Evolutionary conservation across 2,888 invertebrate species (phyloP), one percentile per base, ranked within the genome.

Genomic region (Cephus pygmeus): DNA sequence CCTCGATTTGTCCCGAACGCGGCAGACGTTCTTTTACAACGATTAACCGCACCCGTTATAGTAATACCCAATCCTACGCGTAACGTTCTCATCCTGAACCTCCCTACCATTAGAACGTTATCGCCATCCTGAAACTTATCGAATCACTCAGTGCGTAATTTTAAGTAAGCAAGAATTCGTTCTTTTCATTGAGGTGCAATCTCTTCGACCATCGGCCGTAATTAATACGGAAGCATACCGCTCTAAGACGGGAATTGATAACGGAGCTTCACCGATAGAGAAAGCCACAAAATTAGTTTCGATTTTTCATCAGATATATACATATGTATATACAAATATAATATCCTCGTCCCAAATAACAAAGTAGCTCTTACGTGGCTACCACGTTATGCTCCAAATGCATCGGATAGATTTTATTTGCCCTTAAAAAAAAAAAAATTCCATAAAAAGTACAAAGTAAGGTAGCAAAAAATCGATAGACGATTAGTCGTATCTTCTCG

Each of bases 381-480:
- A 56, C 23, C 40, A 40, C 40, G 15, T 23, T 6, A 23, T 56
- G 23, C 40, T 56, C 23, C 23, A 23, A 9, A 15, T 56, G 23
- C 40, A 56, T 1, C 23, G 40, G 9, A 56, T 9, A 23, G 40
- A 56, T 56, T 56, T 2, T 1, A 2, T 23, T 40, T 40, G 2
- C 6, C 1, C 40, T 56, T 23, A 23, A 2, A 56, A 23, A 40
- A 40, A 40, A 40, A 40, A 40, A 40, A 15, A 40, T 0, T 0
- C 23, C 6, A 1, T 23, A 40, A 56, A 23, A 56, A 56, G 40
- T 40, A 40, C 23, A 23, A 23, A 6, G 23, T 9, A 34, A 75
- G 35, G 68, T 73, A 69, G 78, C 68, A 74, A 78, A 79, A 79
- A 79, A 80, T 83, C 79, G 79, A 80, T 81, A 77, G 77, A 33